A percentile compares a stretch with the other conserved stretches of the same genome.
Evolutionary conservation across 2,113 vertebrate genomes (phyloP).

Genomic region (Bathybates hornii): DNA sequence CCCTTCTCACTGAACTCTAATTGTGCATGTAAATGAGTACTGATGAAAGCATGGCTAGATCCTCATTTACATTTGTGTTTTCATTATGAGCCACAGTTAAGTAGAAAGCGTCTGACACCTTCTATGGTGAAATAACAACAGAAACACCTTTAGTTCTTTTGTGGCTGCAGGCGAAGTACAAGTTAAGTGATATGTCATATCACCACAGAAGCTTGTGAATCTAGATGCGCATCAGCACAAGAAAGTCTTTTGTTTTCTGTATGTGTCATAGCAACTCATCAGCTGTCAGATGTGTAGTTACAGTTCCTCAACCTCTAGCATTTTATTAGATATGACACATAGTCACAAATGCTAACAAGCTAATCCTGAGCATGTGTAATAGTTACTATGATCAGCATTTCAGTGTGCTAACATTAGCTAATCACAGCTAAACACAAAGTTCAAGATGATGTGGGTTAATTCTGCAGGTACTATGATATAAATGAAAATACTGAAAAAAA

Average conservation of each 20-base stretch:
- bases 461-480: not conserved
- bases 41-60: not conserved
- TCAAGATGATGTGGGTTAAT: not conserved
- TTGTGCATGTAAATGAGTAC: not conserved
- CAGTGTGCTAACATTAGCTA: not conserved
- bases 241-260: not conserved
- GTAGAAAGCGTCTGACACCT: not conserved
- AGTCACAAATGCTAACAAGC: not conserved
- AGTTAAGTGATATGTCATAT: not conserved
- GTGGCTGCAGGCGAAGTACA: conserved; percentile 7
- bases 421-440: not conserved
- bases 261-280: not conserved
- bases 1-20: not conserved
- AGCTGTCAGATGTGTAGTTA: not conserved
- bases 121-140: not conserved
- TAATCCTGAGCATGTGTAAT: not conserved
- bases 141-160: not conserved
- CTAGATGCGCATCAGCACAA: not conserved
- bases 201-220: not conserved
- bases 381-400: not conserved
- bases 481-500: not conserved
- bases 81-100: not conserved
- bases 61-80: not conserved
- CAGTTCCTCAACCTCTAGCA: not conserved
- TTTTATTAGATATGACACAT: not conserved